These are phyloP conservation scores for Fregata magnificens DNA, from an alignment of 2,113 vertebrate species.

Conservation along the genomic window DNA sequence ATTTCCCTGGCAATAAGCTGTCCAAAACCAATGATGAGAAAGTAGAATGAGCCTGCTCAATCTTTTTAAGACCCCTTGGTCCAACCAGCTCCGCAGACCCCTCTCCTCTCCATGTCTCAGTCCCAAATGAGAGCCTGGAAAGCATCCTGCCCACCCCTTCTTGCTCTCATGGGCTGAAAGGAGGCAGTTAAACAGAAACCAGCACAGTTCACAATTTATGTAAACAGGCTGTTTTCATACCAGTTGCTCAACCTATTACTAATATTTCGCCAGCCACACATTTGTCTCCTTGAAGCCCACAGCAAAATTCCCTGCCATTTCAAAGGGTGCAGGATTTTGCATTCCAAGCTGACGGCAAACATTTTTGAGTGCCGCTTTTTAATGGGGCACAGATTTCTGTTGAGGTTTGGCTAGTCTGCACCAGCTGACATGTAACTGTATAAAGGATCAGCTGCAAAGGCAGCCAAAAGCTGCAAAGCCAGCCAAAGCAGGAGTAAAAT, in stretches of 20 bases:
- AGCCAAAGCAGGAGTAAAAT: neutral
- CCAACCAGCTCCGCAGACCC: neutral
- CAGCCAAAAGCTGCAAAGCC: constrained; percentile 14
- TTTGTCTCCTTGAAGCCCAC: neutral
- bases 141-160: neutral
- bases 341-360: neutral
- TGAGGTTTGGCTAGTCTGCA: neutral
- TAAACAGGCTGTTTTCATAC: neutral
- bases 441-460: neutral
- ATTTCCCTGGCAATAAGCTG: neutral
- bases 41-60: rapidly evolving
- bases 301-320: neutral
- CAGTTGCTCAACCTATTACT: neutral
- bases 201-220: neutral
- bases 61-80: neutral
- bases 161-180: neutral
- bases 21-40: neutral
- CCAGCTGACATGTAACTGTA: neutral
- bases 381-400: constrained; percentile 38
- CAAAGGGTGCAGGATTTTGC: neutral
- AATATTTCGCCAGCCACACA: neutral
- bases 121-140: neutral
- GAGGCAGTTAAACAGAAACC: neutral
- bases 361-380: constrained; percentile 15
- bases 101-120: neutral